phyloP scores from a whole-genome alignment of 2,797 vertebrate genomes.

The Schizopygopsis malacanthus region DNA sequence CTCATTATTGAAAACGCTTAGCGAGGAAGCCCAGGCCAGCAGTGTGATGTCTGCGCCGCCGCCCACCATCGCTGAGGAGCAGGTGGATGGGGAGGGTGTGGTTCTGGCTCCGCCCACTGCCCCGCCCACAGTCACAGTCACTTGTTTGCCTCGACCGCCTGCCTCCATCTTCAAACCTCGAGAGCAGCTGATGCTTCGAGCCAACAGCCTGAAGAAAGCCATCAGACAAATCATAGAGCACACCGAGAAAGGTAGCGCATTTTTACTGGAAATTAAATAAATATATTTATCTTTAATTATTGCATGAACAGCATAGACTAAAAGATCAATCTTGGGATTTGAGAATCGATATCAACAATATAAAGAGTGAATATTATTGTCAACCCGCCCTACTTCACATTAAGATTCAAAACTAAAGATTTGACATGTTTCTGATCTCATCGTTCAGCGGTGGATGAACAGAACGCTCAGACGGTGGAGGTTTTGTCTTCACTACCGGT shows the following conservation, averaged over 20 bases:
- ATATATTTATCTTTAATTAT: too few species aligned
- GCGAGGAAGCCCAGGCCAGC: constrained; percentile 90
- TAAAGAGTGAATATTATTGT: not conserved
- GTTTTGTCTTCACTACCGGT: constrained; percentile 78
- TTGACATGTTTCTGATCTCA: constrained; percentile 6
- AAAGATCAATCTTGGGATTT: not conserved
- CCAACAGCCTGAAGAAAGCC: constrained; percentile 97
- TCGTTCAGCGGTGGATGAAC: constrained; percentile 91
- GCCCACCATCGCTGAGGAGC: constrained; percentile 91
- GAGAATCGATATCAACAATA: not conserved
- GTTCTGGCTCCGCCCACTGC: constrained; percentile 63
- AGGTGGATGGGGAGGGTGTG: constrained; percentile 81
- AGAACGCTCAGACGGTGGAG: constrained; percentile 92
- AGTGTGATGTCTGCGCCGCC: constrained; percentile 82
- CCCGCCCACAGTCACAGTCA: constrained; percentile 22
- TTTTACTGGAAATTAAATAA: not conserved
- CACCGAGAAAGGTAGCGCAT: constrained; percentile 88
- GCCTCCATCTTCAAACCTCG: constrained; percentile 89
- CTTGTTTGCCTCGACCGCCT: constrained; percentile 75
- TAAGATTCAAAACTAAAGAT: not conserved
- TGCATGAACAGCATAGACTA: too few species aligned
- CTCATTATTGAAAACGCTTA: constrained; percentile 90
- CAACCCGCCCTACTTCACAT: not conserved
- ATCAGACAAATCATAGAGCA: constrained; percentile 97
- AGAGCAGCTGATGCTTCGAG: constrained; percentile 95